These are phyloP conservation scores for Temnothorax curvispinosus DNA, from an alignment of 1,140 invertebrate species.

Conservation along the genomic window DNA sequence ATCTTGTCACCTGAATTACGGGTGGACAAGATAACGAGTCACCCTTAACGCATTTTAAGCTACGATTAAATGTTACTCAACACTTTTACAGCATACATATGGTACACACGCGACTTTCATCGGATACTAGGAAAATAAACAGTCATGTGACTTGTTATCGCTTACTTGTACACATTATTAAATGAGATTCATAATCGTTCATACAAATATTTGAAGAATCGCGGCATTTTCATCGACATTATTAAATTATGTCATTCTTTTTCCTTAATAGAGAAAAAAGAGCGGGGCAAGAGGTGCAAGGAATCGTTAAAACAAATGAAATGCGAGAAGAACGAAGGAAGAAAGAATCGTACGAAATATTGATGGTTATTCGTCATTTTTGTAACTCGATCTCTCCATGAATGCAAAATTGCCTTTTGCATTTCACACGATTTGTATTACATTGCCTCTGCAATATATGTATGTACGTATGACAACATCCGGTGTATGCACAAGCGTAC, in stretches of 20 bases:
- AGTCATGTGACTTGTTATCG: neutral
- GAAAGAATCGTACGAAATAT: slow-evolving; percentile 55
- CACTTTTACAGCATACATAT: neutral
- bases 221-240: neutral
- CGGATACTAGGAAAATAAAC: slow-evolving; percentile 31
- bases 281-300: slow-evolving; percentile 50
- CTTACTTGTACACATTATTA: slow-evolving; percentile 23
- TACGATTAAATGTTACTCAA: slow-evolving; percentile 34
- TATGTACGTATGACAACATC: slow-evolving; percentile 63
- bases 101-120: neutral
- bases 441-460: slow-evolving; percentile 18
- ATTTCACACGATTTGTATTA: slow-evolving; percentile 45
- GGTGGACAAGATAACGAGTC: slow-evolving; percentile 52
- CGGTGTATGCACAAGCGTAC: slow-evolving; percentile 55
- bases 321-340: slow-evolving; percentile 51
- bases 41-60: slow-evolving; percentile 51
- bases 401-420: slow-evolving; percentile 3
- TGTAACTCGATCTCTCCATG: neutral
- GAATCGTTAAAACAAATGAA: slow-evolving; percentile 35
- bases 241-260: neutral
- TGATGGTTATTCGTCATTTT: neutral
- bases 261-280: neutral
- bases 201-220: neutral
- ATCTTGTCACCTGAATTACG: slow-evolving; percentile 22
- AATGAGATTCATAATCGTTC: slow-evolving; percentile 60